Conservation (phyloP, 2,888 invertebrate genomes). For the Dyspetes luteomarginatus region DNA sequence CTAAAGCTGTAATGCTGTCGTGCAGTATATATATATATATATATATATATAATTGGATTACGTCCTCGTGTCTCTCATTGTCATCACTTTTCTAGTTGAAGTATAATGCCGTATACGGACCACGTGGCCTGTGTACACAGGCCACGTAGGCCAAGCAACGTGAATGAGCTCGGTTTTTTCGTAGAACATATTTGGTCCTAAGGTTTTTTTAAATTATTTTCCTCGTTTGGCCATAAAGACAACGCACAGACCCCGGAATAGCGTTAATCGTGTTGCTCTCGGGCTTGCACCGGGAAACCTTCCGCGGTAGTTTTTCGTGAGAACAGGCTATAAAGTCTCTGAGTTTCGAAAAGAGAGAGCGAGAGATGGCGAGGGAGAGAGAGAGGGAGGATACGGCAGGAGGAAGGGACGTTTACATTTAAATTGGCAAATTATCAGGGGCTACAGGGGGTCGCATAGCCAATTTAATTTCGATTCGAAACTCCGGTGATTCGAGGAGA, state of each 20-base stretch:
- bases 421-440: constrained; percentile 58
- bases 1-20: neutral
- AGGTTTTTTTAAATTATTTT: constrained; percentile 41
- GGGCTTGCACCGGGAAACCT: constrained; percentile 11
- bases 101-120: neutral
- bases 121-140: too few relatives aligned
- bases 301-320: constrained; percentile 29
- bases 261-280: constrained; percentile 51
- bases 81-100: neutral
- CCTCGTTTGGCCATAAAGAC: constrained; percentile 56
- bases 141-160: too few relatives aligned
- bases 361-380: constrained; percentile 8
- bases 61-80: neutral
- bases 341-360: constrained; percentile 13
- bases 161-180: constrained; percentile 26
- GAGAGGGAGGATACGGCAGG: neutral
- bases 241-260: constrained; percentile 40
- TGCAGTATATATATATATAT: neutral
- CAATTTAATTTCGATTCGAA: constrained; percentile 60
- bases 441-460: constrained; percentile 30
- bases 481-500: constrained; percentile 46
- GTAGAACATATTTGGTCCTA: neutral
- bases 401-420: constrained; percentile 57
- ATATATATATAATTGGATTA: neutral
- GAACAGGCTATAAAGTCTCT: constrained; percentile 51